Base-by-base conservation (phyloP, 2,888 invertebrate genomes). In the Asteroscopus sphinx region DNA sequence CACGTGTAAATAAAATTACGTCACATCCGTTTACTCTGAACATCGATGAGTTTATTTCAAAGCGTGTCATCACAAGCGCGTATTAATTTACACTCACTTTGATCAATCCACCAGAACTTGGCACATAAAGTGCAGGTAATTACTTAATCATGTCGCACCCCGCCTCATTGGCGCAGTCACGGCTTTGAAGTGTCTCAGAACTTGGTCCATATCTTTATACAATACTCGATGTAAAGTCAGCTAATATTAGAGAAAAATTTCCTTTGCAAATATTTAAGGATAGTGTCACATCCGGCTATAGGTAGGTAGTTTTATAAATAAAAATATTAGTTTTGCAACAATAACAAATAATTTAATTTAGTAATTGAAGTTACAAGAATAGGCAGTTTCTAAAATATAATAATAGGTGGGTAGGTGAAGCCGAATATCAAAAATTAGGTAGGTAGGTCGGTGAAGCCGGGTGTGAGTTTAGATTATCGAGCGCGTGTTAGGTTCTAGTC, bases 51-150 rank as follows among this genome's bases (percentile, higher is more conserved):
- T 63, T 51, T 45, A 68, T 46, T 48, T 15, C 28, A 44, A 36
- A 48, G 17, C 15, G 17, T 33, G 37, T 39, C 28, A 40, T 32
- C 37, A 41, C 17, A 47, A 1, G 26, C 44, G 51, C 37, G n/a
- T 17, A 36, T 37, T 39, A 55, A 58, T 47, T 48, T 9, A 12
- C 40, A 16, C 17, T 37, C 51, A 35, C 70, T 70, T 72, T 70
- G 68, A 70, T 72, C 68, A 59, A 41, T 55, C 26, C 44, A 36
- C 37, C 36, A 59, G 46, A 70, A 72, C 35, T 56, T 56, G 47
- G 37, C 39, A 59, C 39, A 53, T 57, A 67, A 57, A 44, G 56
- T 54, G 53, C 56, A 68, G 35, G 56, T 40, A 57, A 64, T 73
- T 60, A 68, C 55, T 48, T 60, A 71, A 69, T 68, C 56, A 48